phyloP scores from a whole-genome alignment of 2,113 vertebrate genomes.

The Catharus fuscescens region DNA sequence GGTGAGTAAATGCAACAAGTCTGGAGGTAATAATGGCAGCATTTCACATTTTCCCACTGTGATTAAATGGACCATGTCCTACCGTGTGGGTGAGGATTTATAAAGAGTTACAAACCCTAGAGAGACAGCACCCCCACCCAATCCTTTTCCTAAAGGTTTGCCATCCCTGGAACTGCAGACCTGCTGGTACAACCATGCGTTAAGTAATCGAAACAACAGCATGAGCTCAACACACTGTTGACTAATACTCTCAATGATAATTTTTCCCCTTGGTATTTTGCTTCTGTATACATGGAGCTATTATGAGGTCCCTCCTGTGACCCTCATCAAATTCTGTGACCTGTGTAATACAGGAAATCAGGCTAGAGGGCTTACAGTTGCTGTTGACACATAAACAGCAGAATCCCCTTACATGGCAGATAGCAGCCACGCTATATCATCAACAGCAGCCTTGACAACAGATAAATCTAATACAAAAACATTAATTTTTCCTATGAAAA shows the following conservation, averaged over 20 bases:
- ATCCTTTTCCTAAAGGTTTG: background rate
- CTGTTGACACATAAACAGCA: background rate
- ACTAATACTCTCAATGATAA: background rate
- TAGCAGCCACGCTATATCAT: background rate
- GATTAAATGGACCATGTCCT: background rate
- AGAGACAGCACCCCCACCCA: background rate
- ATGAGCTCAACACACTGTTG: background rate
- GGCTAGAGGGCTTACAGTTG: background rate
- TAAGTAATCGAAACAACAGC: background rate
- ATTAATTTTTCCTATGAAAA: background rate
- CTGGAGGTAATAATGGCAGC: background rate
- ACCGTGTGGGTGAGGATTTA: background rate
- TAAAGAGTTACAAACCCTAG: background rate
- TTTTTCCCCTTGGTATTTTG: conserved; percentile 24
- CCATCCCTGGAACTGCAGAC: background rate
- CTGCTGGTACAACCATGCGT: background rate
- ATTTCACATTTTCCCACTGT: background rate
- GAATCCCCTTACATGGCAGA: background rate
- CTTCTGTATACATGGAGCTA: background rate
- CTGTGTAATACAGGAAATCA: conserved; percentile 28
- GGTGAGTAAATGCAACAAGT: background rate
- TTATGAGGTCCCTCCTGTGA: background rate
- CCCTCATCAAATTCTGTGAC: conserved; percentile 28
- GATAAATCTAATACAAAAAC: background rate
- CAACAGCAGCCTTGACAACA: background rate